These are phyloP conservation scores for Arbacia lixula DNA, from an alignment of 53 echinoderm and acorn worm species.

Conservation along the genomic window DNA sequence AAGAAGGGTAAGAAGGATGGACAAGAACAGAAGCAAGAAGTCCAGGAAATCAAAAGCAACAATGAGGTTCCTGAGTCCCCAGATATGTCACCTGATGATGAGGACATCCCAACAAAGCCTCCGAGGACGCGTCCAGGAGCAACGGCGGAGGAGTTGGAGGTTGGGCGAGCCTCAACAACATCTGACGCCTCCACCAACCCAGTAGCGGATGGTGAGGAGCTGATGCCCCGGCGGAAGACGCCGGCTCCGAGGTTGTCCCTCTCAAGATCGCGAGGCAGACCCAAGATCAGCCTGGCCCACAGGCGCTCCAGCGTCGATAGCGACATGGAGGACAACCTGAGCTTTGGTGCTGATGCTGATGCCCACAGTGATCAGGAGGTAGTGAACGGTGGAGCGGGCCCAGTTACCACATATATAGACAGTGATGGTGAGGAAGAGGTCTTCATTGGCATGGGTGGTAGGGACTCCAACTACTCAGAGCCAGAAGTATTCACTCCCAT, in stretches of 20 bases:
- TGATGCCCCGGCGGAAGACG: neutral
- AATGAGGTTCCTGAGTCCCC: neutral
- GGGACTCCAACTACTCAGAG: slow-evolving; percentile 25
- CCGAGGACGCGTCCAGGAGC: slow-evolving; percentile 31
- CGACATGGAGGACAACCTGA: neutral
- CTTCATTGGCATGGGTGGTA: slow-evolving; percentile 36
- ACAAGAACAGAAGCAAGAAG: slow-evolving; percentile 13
- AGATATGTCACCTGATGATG: neutral
- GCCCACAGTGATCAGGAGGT: neutral
- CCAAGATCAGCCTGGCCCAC: slow-evolving; percentile 7
- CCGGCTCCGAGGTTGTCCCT: slow-evolving; percentile 21
- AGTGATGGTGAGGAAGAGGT: slow-evolving; percentile 44
- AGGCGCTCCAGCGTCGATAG: neutral
- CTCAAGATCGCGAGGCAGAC: neutral
- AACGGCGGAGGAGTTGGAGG: slow-evolving; percentile 29
- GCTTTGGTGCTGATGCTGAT: neutral
- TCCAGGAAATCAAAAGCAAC: neutral
- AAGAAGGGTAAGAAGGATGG: slow-evolving; percentile 30
- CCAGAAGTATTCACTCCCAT: too few species aligned
- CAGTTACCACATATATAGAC: slow-evolving; percentile 24
- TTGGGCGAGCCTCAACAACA: slow-evolving; percentile 2
- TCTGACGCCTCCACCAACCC: slow-evolving; percentile 24
- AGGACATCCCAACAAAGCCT: slow-evolving; percentile 39
- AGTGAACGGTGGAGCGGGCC: slow-evolving; percentile 2
- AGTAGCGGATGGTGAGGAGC: neutral